A percentile compares a stretch with the other conserved stretches of the same genome.
Evolutionary conservation across 2,888 invertebrate genomes (phyloP).

Genomic region (Drosophila pseudotakahashii): DNA sequence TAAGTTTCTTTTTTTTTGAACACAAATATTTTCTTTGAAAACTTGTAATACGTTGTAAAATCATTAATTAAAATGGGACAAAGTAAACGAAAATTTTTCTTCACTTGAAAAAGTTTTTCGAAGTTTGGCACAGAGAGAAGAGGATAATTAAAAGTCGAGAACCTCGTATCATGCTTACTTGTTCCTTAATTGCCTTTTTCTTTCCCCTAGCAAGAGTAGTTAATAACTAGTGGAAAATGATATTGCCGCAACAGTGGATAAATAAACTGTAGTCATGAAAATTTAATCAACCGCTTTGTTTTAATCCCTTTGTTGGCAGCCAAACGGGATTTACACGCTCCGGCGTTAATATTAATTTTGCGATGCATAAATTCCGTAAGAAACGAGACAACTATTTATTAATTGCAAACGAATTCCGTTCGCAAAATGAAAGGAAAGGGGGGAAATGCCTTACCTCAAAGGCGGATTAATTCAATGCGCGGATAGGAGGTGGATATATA

Average conservation of each 20-base stretch:
- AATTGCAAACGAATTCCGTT: conserved; percentile 31
- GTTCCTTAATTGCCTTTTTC: conserved; percentile 18
- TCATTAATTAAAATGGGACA: not conserved
- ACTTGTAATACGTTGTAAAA: not conserved
- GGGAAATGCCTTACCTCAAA: conserved; percentile 6
- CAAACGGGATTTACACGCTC: conserved; percentile 6
- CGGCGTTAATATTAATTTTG: conserved; percentile 23
- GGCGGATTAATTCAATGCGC: not conserved
- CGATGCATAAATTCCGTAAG: conserved; percentile 33
- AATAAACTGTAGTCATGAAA: conserved; percentile 46
- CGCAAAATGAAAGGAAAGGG: not conserved
- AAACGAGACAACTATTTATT: conserved; percentile 31
- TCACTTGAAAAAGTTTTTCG: conserved; percentile 1
- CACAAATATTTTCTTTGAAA: not conserved
- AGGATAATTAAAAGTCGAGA: conserved; percentile 39
- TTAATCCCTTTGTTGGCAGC: conserved; percentile 26
- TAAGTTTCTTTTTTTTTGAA: not conserved
- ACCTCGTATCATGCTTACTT: conserved; percentile 25
- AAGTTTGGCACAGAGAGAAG: not conserved
- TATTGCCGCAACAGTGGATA: conserved; percentile 43
- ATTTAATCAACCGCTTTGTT: conserved; percentile 51
- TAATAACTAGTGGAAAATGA: conserved; percentile 31
- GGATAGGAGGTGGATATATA: no score
- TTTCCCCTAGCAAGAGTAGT: conserved; percentile 15
- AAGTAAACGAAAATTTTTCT: conserved; percentile 1